Percentiles rank a stretch among this genome's conserved stretches.
Conservation (phyloP, 2,888 invertebrate species). For the Lasioglossum lativentre region DNA sequence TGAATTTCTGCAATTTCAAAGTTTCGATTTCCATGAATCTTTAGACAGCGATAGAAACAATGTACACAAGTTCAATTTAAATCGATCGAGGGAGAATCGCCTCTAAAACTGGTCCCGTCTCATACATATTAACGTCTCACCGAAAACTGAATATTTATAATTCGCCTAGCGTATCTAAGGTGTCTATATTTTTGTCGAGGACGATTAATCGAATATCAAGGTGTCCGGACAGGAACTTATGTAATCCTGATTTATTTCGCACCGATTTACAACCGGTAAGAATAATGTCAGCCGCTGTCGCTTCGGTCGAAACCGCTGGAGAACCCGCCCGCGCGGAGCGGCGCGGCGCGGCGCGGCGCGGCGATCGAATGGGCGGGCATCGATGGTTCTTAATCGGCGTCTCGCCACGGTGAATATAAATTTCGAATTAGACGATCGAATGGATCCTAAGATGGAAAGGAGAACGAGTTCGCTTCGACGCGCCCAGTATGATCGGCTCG, state of each 20-base stretch:
- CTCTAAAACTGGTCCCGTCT: neutral
- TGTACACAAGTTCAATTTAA: neutral
- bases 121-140: constrained; percentile 8
- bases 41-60: neutral
- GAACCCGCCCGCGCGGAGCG: neutral
- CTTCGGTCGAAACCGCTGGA: neutral
- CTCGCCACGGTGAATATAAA: neutral
- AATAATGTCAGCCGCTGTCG: neutral
- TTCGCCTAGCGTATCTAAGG: neutral
- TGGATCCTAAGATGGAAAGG: constrained; percentile 16
- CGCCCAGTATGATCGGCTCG: neutral
- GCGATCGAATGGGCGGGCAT: neutral
- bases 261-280: neutral
- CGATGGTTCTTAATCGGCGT: neutral
- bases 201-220: constrained; percentile 19
- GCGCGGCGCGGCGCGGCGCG: neutral
- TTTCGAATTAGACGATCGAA: neutral
- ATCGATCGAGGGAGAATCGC: neutral
- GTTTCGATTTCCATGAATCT: neutral
- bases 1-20: neutral
- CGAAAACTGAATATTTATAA: constrained; percentile 49
- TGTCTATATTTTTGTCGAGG: neutral
- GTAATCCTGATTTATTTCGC: constrained; percentile 24
- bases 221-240: neutral
- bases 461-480: neutral